These are phyloP conservation scores for Acleris laterana DNA, from an alignment of 2,888 invertebrate species.

Conservation along the genomic window DNA sequence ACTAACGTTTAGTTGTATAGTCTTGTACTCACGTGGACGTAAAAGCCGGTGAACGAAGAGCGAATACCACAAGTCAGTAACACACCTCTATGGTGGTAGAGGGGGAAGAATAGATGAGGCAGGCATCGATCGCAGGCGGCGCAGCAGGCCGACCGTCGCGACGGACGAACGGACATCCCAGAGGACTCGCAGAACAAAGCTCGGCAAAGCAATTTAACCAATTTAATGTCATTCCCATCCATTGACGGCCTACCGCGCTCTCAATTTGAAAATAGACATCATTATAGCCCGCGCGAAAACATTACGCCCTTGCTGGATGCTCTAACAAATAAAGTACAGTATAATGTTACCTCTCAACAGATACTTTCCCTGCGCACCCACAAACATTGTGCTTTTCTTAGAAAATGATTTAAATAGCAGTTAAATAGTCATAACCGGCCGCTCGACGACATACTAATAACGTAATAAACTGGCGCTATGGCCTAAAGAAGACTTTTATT, in stretches of 20 bases:
- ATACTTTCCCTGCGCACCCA: constrained; percentile 33
- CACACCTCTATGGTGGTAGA: constrained; percentile 33
- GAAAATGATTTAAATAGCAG: constrained; percentile 71
- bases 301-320: constrained; percentile 19
- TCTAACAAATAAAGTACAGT: constrained; percentile 2
- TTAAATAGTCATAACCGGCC: constrained; percentile 65
- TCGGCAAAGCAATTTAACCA: constrained; percentile 80
- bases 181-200: constrained; percentile 70
- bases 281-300: constrained; percentile 69
- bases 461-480: constrained; percentile 62
- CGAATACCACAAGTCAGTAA: constrained; percentile 33
- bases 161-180: constrained; percentile 62
- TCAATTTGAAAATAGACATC: constrained; percentile 79
- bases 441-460: constrained; percentile 68
- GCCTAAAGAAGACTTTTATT: constrained; percentile 55
- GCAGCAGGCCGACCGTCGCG: constrained; percentile 45
- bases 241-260: constrained; percentile 77
- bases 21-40: constrained; percentile 8
- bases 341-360: constrained; percentile 19
- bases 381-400: constrained; percentile 54
- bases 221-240: constrained; percentile 80
- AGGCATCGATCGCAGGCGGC: constrained; percentile 54
- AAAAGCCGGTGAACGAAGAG: constrained; percentile 23
- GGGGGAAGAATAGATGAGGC: constrained; percentile 54
- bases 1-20: constrained; percentile 7